Conservation (phyloP, 2,113 vertebrate species). For the Grammomys surdaster region DNA sequence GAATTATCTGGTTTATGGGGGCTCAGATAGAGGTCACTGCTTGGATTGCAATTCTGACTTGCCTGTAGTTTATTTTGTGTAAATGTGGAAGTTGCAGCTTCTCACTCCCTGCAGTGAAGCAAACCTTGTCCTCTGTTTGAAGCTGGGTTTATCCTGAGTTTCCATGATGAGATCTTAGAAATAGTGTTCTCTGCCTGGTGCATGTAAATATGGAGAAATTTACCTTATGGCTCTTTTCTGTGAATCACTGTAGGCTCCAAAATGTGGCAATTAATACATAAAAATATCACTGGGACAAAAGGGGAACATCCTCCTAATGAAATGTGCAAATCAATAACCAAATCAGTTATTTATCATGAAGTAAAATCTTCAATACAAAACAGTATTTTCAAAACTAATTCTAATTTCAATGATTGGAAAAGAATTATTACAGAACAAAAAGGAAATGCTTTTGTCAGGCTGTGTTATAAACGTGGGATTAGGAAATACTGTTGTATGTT, state of each 20-base stretch:
- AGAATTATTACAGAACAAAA: not conserved
- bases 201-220: slow-evolving; percentile 67
- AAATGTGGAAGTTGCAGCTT: slow-evolving; percentile 78
- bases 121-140: slow-evolving; percentile 79
- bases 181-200: slow-evolving; percentile 62
- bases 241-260: not conserved
- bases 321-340: not conserved
- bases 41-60: slow-evolving; percentile 79
- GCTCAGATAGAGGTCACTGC: slow-evolving; percentile 82
- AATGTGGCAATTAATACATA: slow-evolving; percentile 39
- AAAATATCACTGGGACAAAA: not conserved
- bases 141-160: slow-evolving; percentile 77
- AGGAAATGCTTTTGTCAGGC: not conserved
- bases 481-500: not conserved
- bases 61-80: slow-evolving; percentile 79
- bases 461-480: not conserved
- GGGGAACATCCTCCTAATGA: not conserved
- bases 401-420: not conserved
- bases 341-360: not conserved
- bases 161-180: slow-evolving; percentile 75
- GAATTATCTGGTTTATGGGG: slow-evolving; percentile 81
- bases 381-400: not conserved
- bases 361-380: not conserved
- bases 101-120: slow-evolving; percentile 74
- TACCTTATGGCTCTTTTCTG: slow-evolving; percentile 21